These are phyloP conservation scores for Xiphophorus birchmanni DNA, from an alignment of 2,797 vertebrate genomes.

Conservation along the genomic window DNA sequence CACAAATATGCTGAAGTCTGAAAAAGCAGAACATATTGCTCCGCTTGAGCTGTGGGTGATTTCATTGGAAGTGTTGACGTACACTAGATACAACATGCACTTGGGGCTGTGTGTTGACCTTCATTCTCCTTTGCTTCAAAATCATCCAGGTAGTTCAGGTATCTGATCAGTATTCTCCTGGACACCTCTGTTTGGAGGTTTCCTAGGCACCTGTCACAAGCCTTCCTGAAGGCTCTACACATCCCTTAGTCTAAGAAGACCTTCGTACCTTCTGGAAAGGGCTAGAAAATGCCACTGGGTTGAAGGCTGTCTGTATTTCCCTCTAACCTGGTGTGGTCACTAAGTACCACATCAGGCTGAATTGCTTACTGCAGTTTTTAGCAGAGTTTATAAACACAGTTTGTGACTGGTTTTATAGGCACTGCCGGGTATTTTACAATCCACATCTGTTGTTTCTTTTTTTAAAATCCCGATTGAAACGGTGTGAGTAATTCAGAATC, in stretches of 20 bases:
- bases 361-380: neutral
- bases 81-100: neutral
- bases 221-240: neutral
- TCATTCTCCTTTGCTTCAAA: neutral
- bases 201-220: neutral
- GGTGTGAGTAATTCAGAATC: neutral
- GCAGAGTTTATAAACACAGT: neutral
- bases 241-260: neutral
- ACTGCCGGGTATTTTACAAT: neutral
- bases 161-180: neutral
- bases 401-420: neutral
- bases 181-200: neutral
- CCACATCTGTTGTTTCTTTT: neutral
- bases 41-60: neutral
- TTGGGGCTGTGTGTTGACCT: neutral
- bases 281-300: neutral
- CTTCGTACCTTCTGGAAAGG: neutral
- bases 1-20: neutral
- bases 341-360: no score
- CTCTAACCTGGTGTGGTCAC: neutral
- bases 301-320: neutral
- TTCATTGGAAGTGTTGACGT: neutral
- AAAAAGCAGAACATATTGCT: neutral
- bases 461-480: neutral
- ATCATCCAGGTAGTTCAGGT: neutral